A percentile compares a stretch with the other conserved stretches of the same genome.
Conservation (phyloP, 2,888 invertebrate genomes). For the Byasa hedistus region DNA sequence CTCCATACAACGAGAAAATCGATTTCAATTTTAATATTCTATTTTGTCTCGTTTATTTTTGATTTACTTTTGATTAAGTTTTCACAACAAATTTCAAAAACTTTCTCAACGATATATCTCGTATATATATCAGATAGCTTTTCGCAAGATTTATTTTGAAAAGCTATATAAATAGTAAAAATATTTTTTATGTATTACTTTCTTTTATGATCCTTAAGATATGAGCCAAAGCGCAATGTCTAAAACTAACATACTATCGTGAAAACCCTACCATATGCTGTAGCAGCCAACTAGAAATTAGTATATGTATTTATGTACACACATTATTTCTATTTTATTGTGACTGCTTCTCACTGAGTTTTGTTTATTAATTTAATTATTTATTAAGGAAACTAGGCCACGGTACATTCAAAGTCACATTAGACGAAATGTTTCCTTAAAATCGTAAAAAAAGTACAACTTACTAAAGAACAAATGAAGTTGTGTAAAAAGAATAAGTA, state of each 20-base stretch:
- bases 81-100: background rate
- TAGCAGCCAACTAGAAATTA: constrained; percentile 52
- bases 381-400: background rate
- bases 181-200: background rate
- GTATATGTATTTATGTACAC: constrained; percentile 51
- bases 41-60: background rate
- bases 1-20: no score
- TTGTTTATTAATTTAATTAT: background rate
- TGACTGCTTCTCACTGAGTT: constrained; percentile 53
- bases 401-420: background rate
- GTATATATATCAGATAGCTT: background rate
- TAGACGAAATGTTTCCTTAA: background rate
- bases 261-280: constrained; percentile 52
- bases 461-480: background rate
- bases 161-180: no score
- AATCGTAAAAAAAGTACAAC: background rate
- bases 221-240: constrained; percentile 21
- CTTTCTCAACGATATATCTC: background rate
- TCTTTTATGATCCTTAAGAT: constrained; percentile 14
- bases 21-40: background rate
- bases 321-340: constrained; percentile 60
- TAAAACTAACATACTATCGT: constrained; percentile 44
- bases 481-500: background rate
- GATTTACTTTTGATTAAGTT: background rate
- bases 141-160: background rate